Percentiles rank a stretch among this genome's conserved stretches.
Conservation (phyloP, 2,797 vertebrate genomes). For the Gallinago stenura region DNA sequence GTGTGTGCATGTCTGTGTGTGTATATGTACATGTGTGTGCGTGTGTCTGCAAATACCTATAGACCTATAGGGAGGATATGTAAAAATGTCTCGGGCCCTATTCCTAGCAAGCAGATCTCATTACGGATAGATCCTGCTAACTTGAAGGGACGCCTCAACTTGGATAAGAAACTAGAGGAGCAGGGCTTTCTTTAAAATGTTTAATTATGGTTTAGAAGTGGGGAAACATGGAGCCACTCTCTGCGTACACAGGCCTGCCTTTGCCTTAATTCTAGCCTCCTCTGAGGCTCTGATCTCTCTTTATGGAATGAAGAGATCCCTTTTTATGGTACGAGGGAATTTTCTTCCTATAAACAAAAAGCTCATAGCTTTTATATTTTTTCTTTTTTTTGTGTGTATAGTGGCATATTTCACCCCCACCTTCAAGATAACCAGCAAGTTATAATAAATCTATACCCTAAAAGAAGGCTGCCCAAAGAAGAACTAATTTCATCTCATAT, state of each 20-base stretch:
- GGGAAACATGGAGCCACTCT: background rate
- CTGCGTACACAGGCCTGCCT: background rate
- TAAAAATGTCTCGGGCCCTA: background rate
- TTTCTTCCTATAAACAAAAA: constrained; percentile 21
- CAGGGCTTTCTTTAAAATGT: background rate
- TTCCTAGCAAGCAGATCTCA: background rate
- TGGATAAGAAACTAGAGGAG: background rate
- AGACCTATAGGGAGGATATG: background rate
- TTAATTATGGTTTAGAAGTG: background rate
- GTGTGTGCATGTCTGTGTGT: background rate
- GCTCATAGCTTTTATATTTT: background rate
- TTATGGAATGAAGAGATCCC: constrained; percentile 4
- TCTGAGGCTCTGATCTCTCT: constrained; percentile 36
- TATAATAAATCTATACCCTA: background rate
- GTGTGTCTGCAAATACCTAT: background rate
- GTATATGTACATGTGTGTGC: background rate
- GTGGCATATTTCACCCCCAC: background rate
- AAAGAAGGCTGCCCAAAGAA: background rate
- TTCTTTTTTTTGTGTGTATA: background rate
- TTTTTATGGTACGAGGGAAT: constrained; percentile 23
- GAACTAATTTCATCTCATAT: background rate
- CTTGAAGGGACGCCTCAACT: background rate
- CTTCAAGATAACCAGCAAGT: background rate
- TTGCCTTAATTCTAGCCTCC: constrained; percentile 65
- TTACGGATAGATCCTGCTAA: background rate